Evolutionary conservation across 2,113 vertebrate species (phyloP), one percentile per base, ranked within the genome.

Genomic region (Psittacus erithacus): DNA sequence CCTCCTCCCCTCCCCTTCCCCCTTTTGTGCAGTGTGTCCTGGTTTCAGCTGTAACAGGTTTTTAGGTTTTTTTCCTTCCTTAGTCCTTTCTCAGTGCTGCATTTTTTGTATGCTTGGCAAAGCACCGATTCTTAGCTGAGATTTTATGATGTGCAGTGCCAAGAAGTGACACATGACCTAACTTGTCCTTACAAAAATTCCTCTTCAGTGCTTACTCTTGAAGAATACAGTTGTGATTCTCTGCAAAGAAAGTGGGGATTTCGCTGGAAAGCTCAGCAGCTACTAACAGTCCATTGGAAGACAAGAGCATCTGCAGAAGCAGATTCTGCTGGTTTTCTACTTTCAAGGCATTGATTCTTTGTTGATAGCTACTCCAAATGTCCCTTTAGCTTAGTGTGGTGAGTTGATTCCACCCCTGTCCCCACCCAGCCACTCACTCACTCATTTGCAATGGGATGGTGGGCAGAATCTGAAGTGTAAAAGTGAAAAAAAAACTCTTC

Each of bases 381-480:
- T 76, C 25, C 18, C 17, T 68, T 28, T n/a, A 59, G 39, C 44
- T 82, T 25, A 94, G 8, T 38, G 8, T 59, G 13, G 23, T 50
- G 18, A 11, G 17, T 41, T 71, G n/a, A 65, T 46, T 14, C 38
- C 17, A 64, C 17, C 10, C n/a, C 23, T 53, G 13, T 50, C 39
- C 8, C 19, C 11, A 57, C 5, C 15, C 33, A 74, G 7, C 2
- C 7, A 13, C 24, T 44, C 2, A 0, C 5, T 49, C 14, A 53
- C 4, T 29, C 11, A 11, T 6, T 7, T 73, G 11, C 35, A 65
- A 46, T 17, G 10, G 12, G 17, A 8, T 28, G 15, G 16, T 33
- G 5, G 18, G 73, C 3, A 50, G 47, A 73, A 33, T 79, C 17
- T 47, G 10, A 63, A 83, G 24, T 8, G 20, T 3, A 80, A 53